These are phyloP conservation scores for Hucho hucho DNA, from an alignment of 2,113 vertebrate genomes.

Conservation along the genomic window DNA sequence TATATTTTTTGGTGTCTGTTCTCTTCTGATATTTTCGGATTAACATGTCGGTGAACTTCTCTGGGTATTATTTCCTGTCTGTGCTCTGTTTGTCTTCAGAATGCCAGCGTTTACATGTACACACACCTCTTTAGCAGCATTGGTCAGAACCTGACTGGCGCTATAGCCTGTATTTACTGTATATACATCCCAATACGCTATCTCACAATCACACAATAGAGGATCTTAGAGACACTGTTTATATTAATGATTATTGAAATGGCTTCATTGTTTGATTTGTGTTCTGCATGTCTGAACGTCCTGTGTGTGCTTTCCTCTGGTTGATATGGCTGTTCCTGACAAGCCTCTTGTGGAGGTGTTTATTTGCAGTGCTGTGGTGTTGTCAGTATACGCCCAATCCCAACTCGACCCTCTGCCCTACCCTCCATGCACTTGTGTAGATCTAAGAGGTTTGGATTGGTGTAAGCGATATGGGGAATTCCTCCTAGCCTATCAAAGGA, in stretches of 20 bases:
- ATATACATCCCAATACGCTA: slow-evolving; percentile 22
- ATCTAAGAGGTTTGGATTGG: not conserved
- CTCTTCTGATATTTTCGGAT: not conserved
- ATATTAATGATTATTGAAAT: too few species aligned
- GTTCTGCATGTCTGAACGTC: slow-evolving; percentile 8
- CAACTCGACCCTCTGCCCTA: not conserved
- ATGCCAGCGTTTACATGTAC: slow-evolving; percentile 52
- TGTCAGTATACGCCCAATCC: not conserved
- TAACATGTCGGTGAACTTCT: slow-evolving; percentile 13
- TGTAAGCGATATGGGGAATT: not conserved
- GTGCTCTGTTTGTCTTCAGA: slow-evolving; percentile 24
- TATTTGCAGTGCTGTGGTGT: not conserved
- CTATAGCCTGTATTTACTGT: slow-evolving; percentile 38
- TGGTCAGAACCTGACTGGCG: slow-evolving; percentile 30
- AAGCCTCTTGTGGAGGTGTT: not conserved
- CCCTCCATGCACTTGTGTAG: not conserved
- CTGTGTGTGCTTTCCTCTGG: not conserved
- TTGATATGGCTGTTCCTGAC: not conserved
- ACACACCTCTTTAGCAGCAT: slow-evolving; percentile 17
- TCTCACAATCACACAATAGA: slow-evolving; percentile 10
- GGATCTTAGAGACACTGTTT: slow-evolving; percentile 2
- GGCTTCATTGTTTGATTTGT: slow-evolving; percentile 18
- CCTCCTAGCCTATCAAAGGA: not conserved
- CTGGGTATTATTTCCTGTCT: slow-evolving; percentile 10
- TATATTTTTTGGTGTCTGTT: not conserved